Percentiles rank a stretch among this genome's conserved stretches.
Evolutionary conservation across 37 sponge, comb jelly and placozoan genomes (phyloP).

Genomic region (Ianthella basta): DNA sequence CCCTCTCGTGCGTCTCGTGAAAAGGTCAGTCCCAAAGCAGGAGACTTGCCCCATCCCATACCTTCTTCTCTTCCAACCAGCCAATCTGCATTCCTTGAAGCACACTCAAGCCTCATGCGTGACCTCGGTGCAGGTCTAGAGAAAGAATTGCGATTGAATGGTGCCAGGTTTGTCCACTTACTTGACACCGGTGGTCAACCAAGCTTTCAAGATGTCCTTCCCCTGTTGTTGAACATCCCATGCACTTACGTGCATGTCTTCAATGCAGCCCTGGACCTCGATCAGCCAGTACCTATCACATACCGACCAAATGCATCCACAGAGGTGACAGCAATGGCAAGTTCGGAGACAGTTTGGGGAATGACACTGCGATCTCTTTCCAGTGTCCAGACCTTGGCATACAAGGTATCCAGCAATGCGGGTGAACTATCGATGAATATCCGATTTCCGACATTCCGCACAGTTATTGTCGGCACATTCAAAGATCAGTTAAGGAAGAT

Average conservation of each 20-base stretch:
- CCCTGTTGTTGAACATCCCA: slow-evolving; percentile 2
- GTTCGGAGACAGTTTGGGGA: background rate
- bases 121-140: background rate
- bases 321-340: background rate
- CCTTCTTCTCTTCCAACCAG: too few relatives aligned
- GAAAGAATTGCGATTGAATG: background rate
- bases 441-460: too few relatives aligned
- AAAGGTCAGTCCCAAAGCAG: too few relatives aligned
- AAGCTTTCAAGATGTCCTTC: slow-evolving; percentile 5
- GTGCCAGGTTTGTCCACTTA: background rate
- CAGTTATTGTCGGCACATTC: too few relatives aligned
- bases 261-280: background rate
- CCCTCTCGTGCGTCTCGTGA: too few relatives aligned
- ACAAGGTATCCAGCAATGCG: background rate
- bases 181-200: slow-evolving; percentile 19
- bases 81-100: background rate
- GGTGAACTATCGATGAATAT: background rate
- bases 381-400: background rate
- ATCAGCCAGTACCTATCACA: background rate
- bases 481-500: too few relatives aligned
- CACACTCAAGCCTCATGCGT: background rate
- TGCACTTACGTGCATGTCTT: background rate
- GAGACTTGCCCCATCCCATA: too few relatives aligned
- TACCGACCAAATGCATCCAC: background rate
- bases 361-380: background rate